Conservation (phyloP, 2,888 invertebrate species). For the Pocota personata region DNA sequence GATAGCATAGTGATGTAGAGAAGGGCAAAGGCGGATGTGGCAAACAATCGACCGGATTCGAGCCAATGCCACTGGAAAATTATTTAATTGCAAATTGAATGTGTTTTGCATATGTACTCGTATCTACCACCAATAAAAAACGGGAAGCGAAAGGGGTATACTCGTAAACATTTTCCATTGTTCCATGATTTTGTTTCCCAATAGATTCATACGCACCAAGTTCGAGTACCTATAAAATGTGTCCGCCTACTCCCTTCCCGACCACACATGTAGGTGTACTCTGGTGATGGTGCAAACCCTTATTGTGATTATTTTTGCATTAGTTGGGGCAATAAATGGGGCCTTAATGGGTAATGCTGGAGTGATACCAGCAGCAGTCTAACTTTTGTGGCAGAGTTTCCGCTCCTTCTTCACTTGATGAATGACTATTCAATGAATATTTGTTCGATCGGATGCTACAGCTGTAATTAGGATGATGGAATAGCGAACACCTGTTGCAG, state of each 20-base stretch:
- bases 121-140: neutral
- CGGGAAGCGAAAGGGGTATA: neutral
- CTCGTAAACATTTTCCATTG: slow-evolving; percentile 31
- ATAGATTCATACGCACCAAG: slow-evolving; percentile 10
- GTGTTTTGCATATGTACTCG: slow-evolving; percentile 71
- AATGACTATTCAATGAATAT: slow-evolving; percentile 8
- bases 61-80: slow-evolving; percentile 73
- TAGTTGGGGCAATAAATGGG: neutral
- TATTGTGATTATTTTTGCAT: slow-evolving; percentile 24
- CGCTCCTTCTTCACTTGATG: neutral
- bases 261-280: neutral
- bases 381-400: slow-evolving; percentile 1
- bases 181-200: too few species aligned
- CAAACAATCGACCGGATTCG: slow-evolving; percentile 72
- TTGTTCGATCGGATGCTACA: neutral
- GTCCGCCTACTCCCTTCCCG: neutral
- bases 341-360: neutral
- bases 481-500: slow-evolving; percentile 16
- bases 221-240: neutral
- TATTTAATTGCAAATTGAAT: slow-evolving; percentile 73
- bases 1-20: slow-evolving; percentile 23
- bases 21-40: slow-evolving; percentile 53
- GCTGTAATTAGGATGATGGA: neutral
- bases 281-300: neutral
- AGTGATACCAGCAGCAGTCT: neutral